These are phyloP conservation scores for Pluvialis apricaria DNA, from an alignment of 2,113 vertebrate genomes.

Conservation along the genomic window DNA sequence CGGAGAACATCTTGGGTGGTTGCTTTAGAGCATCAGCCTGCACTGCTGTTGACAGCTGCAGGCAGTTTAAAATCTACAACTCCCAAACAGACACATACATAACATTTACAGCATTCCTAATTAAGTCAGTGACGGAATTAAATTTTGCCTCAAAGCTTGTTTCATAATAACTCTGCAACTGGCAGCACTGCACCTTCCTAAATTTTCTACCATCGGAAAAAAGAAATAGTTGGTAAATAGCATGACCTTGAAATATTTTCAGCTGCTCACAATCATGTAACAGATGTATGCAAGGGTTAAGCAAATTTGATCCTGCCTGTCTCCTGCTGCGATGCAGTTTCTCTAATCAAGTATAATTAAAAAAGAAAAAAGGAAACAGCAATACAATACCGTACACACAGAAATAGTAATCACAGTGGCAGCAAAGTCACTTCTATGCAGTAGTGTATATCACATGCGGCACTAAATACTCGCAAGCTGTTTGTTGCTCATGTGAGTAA, in stretches of 20 bases:
- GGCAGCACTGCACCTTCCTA: not conserved
- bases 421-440: not conserved
- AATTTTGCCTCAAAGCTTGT: slow-evolving; percentile 33
- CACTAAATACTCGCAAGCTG: not conserved
- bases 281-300: not conserved
- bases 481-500: not conserved
- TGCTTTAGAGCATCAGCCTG: not conserved
- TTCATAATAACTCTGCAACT: not conserved
- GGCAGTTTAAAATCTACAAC: not conserved
- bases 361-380: not conserved
- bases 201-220: not conserved
- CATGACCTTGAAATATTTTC: slow-evolving; percentile 25
- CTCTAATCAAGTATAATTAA: slow-evolving; percentile 46
- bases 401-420: not conserved
- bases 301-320: not conserved
- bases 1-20: not conserved
- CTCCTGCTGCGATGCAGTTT: slow-evolving; percentile 24
- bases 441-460: not conserved
- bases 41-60: not conserved
- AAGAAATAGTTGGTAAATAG: not conserved
- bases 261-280: not conserved
- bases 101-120: slow-evolving; percentile 27
- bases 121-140: slow-evolving; percentile 14
- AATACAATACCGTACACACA: not conserved
- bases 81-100: not conserved